phyloP scores from a whole-genome alignment of 1,140 invertebrate species.

The Octopus sinensis region DNA sequence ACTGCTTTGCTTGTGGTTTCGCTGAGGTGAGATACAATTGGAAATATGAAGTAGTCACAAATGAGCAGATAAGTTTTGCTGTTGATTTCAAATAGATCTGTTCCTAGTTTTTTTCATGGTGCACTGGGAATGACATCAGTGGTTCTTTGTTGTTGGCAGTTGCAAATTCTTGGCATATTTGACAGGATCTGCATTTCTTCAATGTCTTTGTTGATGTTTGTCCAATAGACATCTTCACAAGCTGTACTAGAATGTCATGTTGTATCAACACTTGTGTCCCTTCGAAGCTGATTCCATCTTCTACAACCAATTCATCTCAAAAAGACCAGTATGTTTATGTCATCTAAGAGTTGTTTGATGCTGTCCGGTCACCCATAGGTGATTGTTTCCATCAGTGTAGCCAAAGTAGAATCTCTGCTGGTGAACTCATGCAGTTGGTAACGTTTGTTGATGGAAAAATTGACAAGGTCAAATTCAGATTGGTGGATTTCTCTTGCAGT shows the following conservation, averaged over 20 bases:
- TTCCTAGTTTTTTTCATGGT: conserved; percentile 28
- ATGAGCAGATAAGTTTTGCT: conserved; percentile 28
- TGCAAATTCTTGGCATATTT: background rate
- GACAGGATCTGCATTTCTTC: conserved; percentile 9
- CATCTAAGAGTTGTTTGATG: background rate
- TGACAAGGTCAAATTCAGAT: background rate
- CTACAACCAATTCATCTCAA: conserved; percentile 20
- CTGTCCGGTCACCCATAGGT: conserved; percentile 19
- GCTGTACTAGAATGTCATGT: conserved; percentile 6
- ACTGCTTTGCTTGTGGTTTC: conserved; percentile 21
- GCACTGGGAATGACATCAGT: conserved; percentile 26
- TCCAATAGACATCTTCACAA: conserved; percentile 20
- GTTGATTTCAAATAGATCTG: conserved; percentile 24
- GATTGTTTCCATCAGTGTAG: conserved; percentile 12
- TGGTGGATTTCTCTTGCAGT: background rate
- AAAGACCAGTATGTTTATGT: conserved; percentile 20
- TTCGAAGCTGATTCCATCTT: conserved; percentile 21
- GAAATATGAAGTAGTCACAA: conserved; percentile 27
- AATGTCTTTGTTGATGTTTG: conserved; percentile 19
- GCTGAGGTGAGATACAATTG: too few species aligned
- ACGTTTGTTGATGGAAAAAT: background rate
- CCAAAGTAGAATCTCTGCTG: background rate
- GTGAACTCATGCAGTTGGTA: background rate
- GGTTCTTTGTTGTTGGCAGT: background rate
- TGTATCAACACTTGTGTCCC: conserved; percentile 13